Percentiles rank a stretch among this genome's conserved stretches.
phyloP scores from a whole-genome alignment of 2,113 vertebrate genomes.

The Stegostoma tigrinum region DNA sequence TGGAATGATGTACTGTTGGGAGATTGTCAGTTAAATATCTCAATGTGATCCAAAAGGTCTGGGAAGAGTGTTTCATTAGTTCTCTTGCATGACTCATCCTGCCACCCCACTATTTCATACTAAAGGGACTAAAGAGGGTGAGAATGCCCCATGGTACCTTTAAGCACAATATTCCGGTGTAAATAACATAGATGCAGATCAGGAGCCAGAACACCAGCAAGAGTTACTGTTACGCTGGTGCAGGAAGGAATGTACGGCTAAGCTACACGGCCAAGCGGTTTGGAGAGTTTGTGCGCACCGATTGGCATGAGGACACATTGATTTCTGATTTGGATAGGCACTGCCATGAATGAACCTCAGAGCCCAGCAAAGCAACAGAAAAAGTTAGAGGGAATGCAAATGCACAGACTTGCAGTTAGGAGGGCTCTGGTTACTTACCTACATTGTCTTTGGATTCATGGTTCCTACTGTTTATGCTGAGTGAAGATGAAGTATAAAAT shows the following conservation, averaged over 20 bases:
- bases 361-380: too few relatives aligned
- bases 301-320: too few relatives aligned
- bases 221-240: background rate
- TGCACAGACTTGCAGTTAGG: background rate
- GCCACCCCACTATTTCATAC: constrained; percentile 48
- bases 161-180: background rate
- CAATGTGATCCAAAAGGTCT: background rate
- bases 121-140: constrained; percentile 49
- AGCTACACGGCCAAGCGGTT: too few relatives aligned
- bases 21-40: background rate
- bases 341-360: too few relatives aligned
- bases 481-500: background rate
- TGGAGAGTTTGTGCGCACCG: too few relatives aligned
- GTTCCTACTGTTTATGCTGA: background rate
- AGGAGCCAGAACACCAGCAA: background rate
- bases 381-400: too few relatives aligned
- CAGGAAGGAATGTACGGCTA: background rate
- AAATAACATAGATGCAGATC: background rate
- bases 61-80: background rate
- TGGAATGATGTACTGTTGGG: background rate
- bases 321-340: too few relatives aligned
- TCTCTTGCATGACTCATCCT: constrained; percentile 46
- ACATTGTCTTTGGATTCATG: background rate
- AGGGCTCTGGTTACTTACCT: background rate
- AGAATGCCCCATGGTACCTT: constrained; percentile 44